Percentiles rank a stretch among this genome's conserved stretches.
Conservation (phyloP, 2,888 invertebrate genomes). For the Sympetrum striolatum region DNA sequence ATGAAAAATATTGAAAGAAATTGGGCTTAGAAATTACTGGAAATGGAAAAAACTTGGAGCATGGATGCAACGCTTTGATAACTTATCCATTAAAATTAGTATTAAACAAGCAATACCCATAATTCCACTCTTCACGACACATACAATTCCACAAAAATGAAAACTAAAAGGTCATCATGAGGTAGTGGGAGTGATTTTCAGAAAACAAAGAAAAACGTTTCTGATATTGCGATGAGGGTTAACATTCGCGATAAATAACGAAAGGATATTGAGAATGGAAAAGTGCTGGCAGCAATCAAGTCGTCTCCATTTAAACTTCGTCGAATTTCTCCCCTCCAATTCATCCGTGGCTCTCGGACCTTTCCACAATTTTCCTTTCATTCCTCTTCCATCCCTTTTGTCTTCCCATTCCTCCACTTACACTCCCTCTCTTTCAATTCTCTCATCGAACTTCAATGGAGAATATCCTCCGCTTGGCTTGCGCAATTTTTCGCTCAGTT, state of each 20-base stretch:
- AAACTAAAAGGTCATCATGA: too few relatives aligned
- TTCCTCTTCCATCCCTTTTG: neutral
- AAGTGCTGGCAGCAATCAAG: constrained; percentile 16
- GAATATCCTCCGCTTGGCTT: neutral
- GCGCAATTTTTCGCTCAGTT: neutral
- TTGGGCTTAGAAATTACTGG: too few relatives aligned
- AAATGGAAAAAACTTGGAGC: too few relatives aligned
- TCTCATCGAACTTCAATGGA: neutral
- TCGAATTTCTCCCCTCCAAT: neutral
- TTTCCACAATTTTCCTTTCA: neutral
- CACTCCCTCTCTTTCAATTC: neutral
- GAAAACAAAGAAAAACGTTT: neutral
- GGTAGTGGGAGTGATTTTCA: neutral
- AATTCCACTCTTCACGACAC: too few relatives aligned
- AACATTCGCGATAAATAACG: neutral
- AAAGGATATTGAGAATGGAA: neutral
- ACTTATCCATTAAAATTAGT: too few relatives aligned
- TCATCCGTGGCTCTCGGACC: neutral
- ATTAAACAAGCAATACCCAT: too few relatives aligned
- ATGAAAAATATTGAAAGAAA: too few relatives aligned
- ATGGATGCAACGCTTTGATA: too few relatives aligned
- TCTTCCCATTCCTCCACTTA: neutral
- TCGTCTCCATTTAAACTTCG: constrained; percentile 18
- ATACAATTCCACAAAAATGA: neutral
- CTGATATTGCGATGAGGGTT: neutral